Conservation (phyloP, 2,113 vertebrate species). For the Phocoena sinus region DNA sequence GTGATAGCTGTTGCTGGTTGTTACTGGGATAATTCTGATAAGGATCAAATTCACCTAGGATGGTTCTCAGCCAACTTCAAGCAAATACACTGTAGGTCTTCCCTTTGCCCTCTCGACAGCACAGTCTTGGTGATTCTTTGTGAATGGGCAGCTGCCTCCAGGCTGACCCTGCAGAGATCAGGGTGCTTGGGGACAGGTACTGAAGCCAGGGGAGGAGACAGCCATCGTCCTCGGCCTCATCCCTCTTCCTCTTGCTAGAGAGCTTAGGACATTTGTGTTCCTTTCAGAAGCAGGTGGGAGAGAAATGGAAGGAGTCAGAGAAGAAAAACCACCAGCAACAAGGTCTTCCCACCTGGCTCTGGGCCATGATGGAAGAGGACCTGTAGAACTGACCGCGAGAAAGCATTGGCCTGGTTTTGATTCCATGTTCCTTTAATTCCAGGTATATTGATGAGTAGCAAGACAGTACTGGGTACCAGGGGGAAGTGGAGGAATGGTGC, state of each 20-base stretch:
- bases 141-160: background rate
- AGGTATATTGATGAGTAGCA: background rate
- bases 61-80: background rate
- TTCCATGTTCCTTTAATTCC: background rate
- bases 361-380: background rate
- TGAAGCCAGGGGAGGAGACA: background rate
- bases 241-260: background rate
- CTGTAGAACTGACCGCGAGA: fast-evolving
- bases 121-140: background rate
- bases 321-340: background rate
- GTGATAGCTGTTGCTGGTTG: background rate
- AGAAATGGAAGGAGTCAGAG: background rate
- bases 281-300: background rate
- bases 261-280: background rate
- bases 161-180: background rate
- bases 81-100: background rate
- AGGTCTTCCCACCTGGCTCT: background rate
- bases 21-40: background rate
- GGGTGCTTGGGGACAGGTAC: background rate
- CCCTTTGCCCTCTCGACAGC: background rate
- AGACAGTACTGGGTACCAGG: background rate
- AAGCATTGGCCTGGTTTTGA: background rate
- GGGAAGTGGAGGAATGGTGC: background rate
- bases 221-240: background rate
- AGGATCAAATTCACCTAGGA: background rate